phyloP scores from a whole-genome alignment of 2,888 invertebrate genomes.

The Sepiola atlantica region DNA sequence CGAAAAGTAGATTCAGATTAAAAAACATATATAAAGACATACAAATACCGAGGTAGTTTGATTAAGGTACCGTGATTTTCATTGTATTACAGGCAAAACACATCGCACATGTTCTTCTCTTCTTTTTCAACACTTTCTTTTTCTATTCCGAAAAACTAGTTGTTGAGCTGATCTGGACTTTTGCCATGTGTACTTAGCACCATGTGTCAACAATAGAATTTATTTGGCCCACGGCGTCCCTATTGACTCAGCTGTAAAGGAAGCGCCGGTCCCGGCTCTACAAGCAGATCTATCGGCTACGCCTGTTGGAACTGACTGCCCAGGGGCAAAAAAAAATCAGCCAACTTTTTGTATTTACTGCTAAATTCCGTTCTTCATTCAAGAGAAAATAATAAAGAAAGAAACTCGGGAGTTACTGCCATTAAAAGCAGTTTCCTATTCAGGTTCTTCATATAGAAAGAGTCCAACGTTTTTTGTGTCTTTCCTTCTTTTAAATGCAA shows the following conservation, averaged over 20 bases:
- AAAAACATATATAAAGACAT: too few relatives aligned
- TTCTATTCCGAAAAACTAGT: neutral
- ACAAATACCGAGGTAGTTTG: too few relatives aligned
- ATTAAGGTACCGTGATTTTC: neutral
- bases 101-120: neutral
- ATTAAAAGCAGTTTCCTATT: too few relatives aligned
- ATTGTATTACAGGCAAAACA: neutral
- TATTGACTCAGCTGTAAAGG: neutral
- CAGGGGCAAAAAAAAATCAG: neutral
- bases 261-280: neutral
- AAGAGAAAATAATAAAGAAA: too few relatives aligned
- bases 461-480: neutral
- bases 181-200: neutral
- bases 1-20: too few relatives aligned
- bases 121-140: neutral
- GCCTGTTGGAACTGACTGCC: neutral
- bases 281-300: too few relatives aligned
- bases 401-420: too few relatives aligned
- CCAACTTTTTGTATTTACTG: neutral
- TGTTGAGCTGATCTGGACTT: neutral
- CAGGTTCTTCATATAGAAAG: neutral
- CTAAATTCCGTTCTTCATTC: too few relatives aligned
- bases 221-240: neutral
- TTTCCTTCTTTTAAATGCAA: neutral
- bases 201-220: neutral